Base-by-base conservation (phyloP, 2,888 invertebrate species). In the Volucella zonaria region DNA sequence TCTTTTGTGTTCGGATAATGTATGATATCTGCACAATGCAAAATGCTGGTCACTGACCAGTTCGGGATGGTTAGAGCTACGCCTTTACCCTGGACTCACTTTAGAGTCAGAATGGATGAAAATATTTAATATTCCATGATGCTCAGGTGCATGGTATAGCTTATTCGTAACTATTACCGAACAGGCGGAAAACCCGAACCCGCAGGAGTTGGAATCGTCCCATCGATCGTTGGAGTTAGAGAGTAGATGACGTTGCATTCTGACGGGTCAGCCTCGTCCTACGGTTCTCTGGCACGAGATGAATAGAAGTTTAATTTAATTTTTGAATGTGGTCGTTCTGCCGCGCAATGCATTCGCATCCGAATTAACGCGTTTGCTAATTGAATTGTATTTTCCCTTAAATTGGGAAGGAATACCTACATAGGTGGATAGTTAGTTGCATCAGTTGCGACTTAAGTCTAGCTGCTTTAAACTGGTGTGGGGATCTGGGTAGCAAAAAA, bases 261-360 rank as follows among this genome's bases (percentile, higher is more conserved):
- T 23, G 23, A 3, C 3, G 45, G 45, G 10, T 10, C 3, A 45
- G 45, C 2, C n/a, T 3, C 2, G 10, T 45, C 0, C 0, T n/a
- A 45, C 45, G 45, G 49, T 23, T 9, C n/a, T 8, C 2, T 14
- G 31, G 15, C 15, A 45, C 12, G 12, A 8, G 43, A n/a, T 62
- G 52, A 45, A 73, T 73, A 73, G 61, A 38, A 52, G 38, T 62
- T 62, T 43, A 62, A 73, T 73, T 73, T 73, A 45, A 73, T 62
- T 73, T 58, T 49, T 40, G 42, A 43, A 45, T 40, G 31, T 47
- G 43, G 45, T 61, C 2, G 31, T 18, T 38, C 15, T 11, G 47
- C 52, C 38, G 42, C 38, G 42, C 62, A 74, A 54, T 62, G 43
- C 54, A 62, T 62, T 10, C 54, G 31, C 31, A n/a, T 31, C n/a